These are phyloP conservation scores for Rhabdophis nuchalis DNA, from an alignment of 2,797 vertebrate species.

Conservation along the genomic window DNA sequence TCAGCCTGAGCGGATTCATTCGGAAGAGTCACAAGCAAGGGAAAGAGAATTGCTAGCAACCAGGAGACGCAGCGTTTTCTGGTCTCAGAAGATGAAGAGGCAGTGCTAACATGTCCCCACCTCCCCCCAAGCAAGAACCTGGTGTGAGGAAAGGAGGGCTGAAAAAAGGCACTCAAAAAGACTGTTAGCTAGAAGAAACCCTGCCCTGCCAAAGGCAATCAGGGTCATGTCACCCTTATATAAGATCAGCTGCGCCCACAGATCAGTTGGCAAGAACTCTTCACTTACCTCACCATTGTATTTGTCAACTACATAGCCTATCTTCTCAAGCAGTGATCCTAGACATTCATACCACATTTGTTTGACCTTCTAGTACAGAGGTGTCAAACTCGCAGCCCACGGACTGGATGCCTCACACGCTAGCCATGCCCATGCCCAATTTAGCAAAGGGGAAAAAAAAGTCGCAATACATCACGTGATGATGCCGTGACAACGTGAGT, in stretches of 20 bases:
- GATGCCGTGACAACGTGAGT: too few relatives aligned
- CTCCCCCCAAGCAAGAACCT: neutral
- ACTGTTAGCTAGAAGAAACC: neutral
- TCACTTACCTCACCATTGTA: neutral
- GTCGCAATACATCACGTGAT: too few relatives aligned
- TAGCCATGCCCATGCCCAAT: too few relatives aligned
- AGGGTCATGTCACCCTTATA: neutral
- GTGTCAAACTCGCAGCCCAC: too few relatives aligned
- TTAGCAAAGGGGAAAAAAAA: too few relatives aligned
- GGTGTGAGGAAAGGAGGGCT: neutral
- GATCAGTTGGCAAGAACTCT: neutral
- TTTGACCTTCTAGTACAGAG: neutral
- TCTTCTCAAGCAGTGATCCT: neutral
- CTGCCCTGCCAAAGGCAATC: neutral
- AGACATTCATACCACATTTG: neutral
- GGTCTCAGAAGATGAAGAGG: neutral
- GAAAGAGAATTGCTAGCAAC: neutral
- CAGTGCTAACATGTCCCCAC: neutral
- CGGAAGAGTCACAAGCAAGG: neutral
- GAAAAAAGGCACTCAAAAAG: neutral
- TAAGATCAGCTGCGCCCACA: neutral
- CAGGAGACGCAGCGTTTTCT: neutral
- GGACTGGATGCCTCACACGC: too few relatives aligned
- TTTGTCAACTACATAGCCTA: neutral
- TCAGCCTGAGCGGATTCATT: neutral